Percentiles rank a stretch among this genome's conserved stretches.
Evolutionary conservation across 2,113 vertebrate species (phyloP).

Genomic region (Xiphophorus hellerii): DNA sequence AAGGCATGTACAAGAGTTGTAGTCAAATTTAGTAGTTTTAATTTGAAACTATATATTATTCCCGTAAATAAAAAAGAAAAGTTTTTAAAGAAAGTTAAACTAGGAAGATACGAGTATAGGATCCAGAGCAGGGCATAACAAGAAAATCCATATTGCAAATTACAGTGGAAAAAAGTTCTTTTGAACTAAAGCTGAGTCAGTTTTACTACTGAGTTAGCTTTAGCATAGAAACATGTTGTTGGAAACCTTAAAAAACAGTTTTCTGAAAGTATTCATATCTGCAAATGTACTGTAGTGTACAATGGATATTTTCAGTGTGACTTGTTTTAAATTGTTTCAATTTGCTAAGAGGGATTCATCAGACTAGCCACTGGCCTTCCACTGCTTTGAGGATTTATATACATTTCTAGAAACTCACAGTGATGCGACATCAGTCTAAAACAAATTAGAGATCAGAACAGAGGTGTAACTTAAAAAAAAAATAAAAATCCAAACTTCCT

Average conservation of each 20-base stretch:
- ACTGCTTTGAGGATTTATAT: not conserved
- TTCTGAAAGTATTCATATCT: not conserved
- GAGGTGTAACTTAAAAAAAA: not conserved
- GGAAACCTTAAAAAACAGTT: not conserved
- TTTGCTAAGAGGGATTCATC: too few relatives aligned
- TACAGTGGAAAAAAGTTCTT: not conserved
- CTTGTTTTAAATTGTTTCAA: too few relatives aligned
- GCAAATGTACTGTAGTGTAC: not conserved
- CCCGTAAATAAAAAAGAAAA: not conserved
- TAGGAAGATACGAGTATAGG: not conserved
- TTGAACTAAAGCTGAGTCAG: not conserved
- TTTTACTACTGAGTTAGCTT: too few relatives aligned
- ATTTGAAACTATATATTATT: not conserved
- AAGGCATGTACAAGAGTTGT: constrained; percentile 6
- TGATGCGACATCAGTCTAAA: not conserved
- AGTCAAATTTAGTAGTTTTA: not conserved
- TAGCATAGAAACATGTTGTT: too few relatives aligned
- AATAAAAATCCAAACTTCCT: not conserved
- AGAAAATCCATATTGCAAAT: not conserved
- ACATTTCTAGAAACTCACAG: not conserved
- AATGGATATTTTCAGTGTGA: not conserved
- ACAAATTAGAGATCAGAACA: not conserved
- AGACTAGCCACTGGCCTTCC: not conserved
- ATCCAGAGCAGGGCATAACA: not conserved
- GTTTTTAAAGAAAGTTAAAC: not conserved